Evolutionary conservation across 2,888 invertebrate species (phyloP).

Genomic region (Ectemnius cavifrons): DNA sequence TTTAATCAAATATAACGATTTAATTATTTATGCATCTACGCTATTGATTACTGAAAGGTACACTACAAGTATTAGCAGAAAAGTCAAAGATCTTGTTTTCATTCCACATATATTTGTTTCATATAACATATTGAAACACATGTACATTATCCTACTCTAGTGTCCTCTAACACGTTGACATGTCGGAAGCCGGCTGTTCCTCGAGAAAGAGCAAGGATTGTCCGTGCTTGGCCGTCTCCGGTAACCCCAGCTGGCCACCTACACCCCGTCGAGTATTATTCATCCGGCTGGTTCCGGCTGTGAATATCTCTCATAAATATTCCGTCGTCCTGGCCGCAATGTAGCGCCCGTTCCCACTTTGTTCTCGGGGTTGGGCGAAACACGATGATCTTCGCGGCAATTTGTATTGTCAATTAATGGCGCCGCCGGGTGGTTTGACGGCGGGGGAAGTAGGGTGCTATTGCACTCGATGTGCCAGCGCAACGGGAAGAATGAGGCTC

Average conservation of each 20-base stretch:
- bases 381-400: neutral
- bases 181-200: conserved; percentile 17
- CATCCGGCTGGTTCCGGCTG: conserved; percentile 14
- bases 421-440: neutral
- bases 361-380: neutral
- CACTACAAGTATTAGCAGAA: too few relatives aligned
- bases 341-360: neutral
- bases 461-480: neutral
- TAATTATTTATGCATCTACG: too few relatives aligned
- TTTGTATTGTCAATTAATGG: neutral
- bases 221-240: conserved; percentile 17
- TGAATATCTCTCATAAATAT: conserved; percentile 64
- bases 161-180: conserved; percentile 19
- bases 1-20: too few relatives aligned
- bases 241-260: neutral
- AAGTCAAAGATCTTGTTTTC: too few relatives aligned
- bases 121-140: conserved; percentile 60
- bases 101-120: too few relatives aligned
- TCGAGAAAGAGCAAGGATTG: conserved; percentile 35
- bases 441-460: neutral
- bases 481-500: neutral
- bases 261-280: too few relatives aligned
- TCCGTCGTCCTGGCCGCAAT: conserved; percentile 47
- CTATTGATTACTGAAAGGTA: too few relatives aligned
- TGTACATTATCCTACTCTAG: conserved; percentile 46